Evolutionary conservation across 2,888 invertebrate genomes (phyloP), one percentile per base, ranked within the genome.

Genomic region (Oxytorus armatus): DNA sequence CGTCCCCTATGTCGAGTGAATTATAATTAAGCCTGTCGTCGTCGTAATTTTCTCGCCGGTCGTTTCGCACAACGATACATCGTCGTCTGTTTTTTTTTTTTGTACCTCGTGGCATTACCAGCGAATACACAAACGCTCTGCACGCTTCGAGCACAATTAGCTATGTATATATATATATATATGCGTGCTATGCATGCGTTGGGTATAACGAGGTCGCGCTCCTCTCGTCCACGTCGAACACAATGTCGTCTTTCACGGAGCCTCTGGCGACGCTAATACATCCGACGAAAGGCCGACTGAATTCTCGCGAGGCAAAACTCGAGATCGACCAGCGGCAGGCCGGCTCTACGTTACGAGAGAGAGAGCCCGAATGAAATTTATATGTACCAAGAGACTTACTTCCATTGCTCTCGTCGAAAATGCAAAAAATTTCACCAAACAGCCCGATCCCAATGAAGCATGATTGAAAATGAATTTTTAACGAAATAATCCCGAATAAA

Each of bases 161-260:
- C 73, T 36, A 3, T 63, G 8, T 68, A 39, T 25, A 23, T 53
- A 25, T 39, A 61, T 39, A 49, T 10, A 16, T 55, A 21, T 39
- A 70, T 57, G 74, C 66, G 55, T 76, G 82, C 51, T 61, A 42
- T 57, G 75, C n/a, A n/a, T n/a, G n/a, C n/a, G n/a, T n/a, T n/a
- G n/a, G n/a, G n/a, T n/a, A n/a, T n/a, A 84, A 84, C 84, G 82
- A 83, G 85, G 85, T 86, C 83, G 85, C 78, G 77, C 75, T 70
- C 47, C 53, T 68, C 51, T 75, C 82, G 74, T 73, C 78, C 70
- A 81, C 84, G 82, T 85, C 83, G 86, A 84, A 87, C 85, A 87
- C 86, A 87, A 87, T 84, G 85, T 84, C 83, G 85, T 83, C 87
- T 88, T 89, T 88, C 86, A 88, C 83, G 79, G 83, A 70, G 83